phyloP scores from a whole-genome alignment of 1,140 invertebrate species.

The Drosophila rhopaloa region DNA sequence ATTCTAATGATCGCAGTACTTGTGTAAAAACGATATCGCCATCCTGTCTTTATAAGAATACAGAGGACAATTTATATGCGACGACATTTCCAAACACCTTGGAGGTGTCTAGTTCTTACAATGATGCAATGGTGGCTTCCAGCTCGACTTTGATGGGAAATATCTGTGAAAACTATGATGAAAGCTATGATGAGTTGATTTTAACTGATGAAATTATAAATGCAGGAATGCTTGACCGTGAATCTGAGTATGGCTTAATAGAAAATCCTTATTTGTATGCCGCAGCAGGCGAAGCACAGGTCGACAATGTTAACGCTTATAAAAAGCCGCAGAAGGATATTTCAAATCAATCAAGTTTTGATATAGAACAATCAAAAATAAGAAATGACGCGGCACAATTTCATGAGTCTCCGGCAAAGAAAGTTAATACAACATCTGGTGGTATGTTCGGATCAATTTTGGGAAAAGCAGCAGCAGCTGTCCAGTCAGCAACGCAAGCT shows the following conservation, averaged over 20 bases:
- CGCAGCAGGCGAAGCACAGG: conserved; percentile 1
- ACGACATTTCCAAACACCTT: background rate
- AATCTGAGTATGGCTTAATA: conserved; percentile 47
- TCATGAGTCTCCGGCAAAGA: conserved; percentile 35
- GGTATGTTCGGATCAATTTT: conserved; percentile 75
- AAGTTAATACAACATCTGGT: conserved; percentile 19
- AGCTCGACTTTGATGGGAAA: conserved; percentile 10
- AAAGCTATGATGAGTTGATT: conserved; percentile 27
- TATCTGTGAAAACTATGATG: conserved; percentile 9
- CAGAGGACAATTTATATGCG: background rate
- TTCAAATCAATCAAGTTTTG: background rate
- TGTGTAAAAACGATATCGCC: background rate
- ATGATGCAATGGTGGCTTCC: background rate
- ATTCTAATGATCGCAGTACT: background rate
- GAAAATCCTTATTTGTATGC: conserved; percentile 16
- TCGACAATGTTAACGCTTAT: conserved; percentile 2
- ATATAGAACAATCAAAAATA: background rate
- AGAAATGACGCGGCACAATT: background rate
- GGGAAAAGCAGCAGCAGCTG: conserved; percentile 80
- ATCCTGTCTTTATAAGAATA: conserved; percentile 3
- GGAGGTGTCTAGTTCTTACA: background rate
- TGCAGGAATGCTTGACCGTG: conserved; percentile 3
- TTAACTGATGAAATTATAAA: conserved; percentile 16
- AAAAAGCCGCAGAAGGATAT: conserved; percentile 9
- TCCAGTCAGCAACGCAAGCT: conserved; percentile 84